A percentile compares a stretch with the other conserved stretches of the same genome.
Evolutionary conservation across 2,113 vertebrate species (phyloP).

Genomic region (Corvus cornix): DNA sequence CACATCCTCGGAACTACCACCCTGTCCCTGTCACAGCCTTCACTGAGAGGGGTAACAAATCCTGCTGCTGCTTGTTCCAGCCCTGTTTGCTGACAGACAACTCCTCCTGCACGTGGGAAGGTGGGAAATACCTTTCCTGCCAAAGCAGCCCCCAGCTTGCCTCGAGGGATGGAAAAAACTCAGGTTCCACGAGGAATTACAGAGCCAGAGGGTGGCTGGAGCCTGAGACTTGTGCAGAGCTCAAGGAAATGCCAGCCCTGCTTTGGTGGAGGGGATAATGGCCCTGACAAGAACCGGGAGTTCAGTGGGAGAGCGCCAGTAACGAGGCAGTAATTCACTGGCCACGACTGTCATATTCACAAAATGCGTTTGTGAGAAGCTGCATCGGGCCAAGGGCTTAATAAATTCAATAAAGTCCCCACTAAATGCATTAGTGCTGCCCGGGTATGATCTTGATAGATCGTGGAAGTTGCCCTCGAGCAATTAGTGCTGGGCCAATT

Average conservation of each 20-base stretch:
- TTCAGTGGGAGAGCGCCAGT: neutral
- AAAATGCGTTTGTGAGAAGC: conserved; percentile 40
- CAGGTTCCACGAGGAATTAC: neutral
- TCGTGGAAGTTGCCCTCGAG: conserved; percentile 32
- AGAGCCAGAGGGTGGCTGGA: neutral
- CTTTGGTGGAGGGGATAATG: conserved; percentile 36
- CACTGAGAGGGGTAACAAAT: neutral
- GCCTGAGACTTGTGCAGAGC: neutral
- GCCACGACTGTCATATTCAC: conserved; percentile 26
- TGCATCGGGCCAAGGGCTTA: neutral
- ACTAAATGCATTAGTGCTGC: conserved; percentile 50
- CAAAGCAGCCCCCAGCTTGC: fast-evolving
- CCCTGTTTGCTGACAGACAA: neutral
- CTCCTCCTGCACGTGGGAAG: neutral
- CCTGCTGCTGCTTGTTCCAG: neutral
- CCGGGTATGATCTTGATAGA: conserved; percentile 19
- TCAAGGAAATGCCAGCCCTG: conserved; percentile 47
- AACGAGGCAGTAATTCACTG: conserved; percentile 47
- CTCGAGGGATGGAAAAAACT: neutral
- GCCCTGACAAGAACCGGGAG: conserved; percentile 31
- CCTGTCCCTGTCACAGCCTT: neutral
- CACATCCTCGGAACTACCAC: neutral
- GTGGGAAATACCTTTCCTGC: neutral
- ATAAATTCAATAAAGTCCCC: conserved; percentile 58
- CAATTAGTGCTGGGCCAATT: conserved; percentile 45